Percentiles rank a stretch among this genome's conserved stretches.
Evolutionary conservation across 1,140 invertebrate species (phyloP).

Genomic region (Drosophila grimshawi): DNA sequence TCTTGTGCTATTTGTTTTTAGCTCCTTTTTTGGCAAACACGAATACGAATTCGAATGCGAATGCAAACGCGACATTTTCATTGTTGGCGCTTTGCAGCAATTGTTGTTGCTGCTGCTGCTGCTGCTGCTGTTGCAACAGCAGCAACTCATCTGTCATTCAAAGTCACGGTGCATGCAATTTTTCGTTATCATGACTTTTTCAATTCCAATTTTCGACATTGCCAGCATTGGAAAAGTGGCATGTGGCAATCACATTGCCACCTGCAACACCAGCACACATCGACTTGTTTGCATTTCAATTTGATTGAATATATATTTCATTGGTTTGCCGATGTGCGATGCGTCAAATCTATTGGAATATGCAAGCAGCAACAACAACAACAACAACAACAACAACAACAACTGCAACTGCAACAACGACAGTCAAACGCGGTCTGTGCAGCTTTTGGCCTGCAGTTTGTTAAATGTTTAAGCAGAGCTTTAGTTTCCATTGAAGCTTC

Average conservation of each 20-base stretch:
- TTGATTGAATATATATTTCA: conserved; percentile 82
- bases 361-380: conserved; percentile 40
- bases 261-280: conserved; percentile 21
- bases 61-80: conserved; percentile 73
- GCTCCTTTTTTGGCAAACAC: conserved; percentile 52
- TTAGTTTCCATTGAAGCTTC: conserved; percentile 57
- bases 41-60: conserved; percentile 53
- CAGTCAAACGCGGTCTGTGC: conserved; percentile 74
- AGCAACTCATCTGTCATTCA: conserved; percentile 78
- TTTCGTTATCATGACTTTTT: conserved; percentile 76
- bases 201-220: conserved; percentile 70
- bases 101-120: conserved; percentile 50
- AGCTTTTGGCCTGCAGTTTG: conserved; percentile 78
- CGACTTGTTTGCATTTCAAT: conserved; percentile 78
- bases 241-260: conserved; percentile 23
- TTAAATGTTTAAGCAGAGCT: conserved; percentile 80
- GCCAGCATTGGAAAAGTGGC: background rate
- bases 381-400: conserved; percentile 27
- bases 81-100: conserved; percentile 63
- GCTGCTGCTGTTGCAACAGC: conserved; percentile 28
- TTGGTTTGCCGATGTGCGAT: conserved; percentile 44
- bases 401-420: conserved; percentile 61
- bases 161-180: conserved; percentile 75
- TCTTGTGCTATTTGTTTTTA: conserved; percentile 22
- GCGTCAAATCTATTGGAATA: conserved; percentile 67